Conservation (phyloP, 1,140 invertebrate species). For the Doryteuthis pealeii region DNA sequence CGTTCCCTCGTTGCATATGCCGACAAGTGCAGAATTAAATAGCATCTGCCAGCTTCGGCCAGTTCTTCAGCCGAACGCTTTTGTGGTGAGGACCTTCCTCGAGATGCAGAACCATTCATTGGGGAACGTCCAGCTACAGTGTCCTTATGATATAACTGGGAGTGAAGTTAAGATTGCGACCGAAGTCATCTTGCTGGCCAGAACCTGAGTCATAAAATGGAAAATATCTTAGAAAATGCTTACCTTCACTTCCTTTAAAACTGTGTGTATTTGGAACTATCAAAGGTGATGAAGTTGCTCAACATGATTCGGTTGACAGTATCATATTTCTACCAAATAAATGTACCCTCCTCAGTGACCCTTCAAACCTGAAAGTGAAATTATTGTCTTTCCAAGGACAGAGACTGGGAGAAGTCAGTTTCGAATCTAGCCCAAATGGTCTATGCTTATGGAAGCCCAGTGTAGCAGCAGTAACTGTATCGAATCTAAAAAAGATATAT, state of each 20-base stretch:
- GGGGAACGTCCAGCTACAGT: not conserved
- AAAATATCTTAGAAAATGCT: not conserved
- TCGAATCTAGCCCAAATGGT: not conserved
- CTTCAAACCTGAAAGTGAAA: not conserved
- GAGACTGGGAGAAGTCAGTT: not conserved
- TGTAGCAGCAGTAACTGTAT: not conserved
- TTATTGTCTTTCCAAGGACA: not conserved
- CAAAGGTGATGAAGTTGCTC: not conserved
- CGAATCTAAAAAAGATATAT: not conserved
- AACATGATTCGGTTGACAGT: not conserved
- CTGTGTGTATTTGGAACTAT: not conserved
- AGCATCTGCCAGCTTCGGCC: not conserved
- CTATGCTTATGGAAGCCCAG: not conserved
- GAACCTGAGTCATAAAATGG: too few relatives aligned
- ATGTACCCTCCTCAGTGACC: not conserved
- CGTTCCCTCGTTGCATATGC: not conserved
- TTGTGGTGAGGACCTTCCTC: not conserved
- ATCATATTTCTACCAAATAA: not conserved
- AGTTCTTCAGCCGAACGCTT: not conserved
- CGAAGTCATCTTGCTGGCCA: not conserved
- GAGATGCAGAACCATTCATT: not conserved
- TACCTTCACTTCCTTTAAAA: not conserved
- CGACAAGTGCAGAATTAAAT: not conserved
- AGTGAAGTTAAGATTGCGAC: not conserved
- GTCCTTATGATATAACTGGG: not conserved